These are phyloP conservation scores for Nannospalax galili DNA, from an alignment of 2,113 vertebrate species.

Conservation along the genomic window DNA sequence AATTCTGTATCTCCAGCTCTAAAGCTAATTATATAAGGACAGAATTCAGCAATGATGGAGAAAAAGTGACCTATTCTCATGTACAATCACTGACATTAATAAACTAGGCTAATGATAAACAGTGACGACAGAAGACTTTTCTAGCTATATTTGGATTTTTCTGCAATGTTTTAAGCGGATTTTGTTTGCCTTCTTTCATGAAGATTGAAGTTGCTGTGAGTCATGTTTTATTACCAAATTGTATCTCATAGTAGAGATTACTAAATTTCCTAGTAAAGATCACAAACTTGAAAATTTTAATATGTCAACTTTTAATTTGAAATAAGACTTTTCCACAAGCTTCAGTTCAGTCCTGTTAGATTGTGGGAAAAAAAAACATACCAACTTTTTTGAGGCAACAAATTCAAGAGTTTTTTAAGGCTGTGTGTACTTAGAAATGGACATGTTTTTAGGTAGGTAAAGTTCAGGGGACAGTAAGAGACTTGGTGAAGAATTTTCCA, in stretches of 20 bases:
- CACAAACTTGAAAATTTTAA: neutral
- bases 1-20: neutral
- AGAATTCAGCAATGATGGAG: neutral
- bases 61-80: neutral
- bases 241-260: neutral
- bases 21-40: neutral
- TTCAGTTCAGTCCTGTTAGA: neutral
- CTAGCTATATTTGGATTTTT: neutral
- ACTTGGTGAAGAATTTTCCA: conserved; percentile 50
- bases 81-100: neutral
- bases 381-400: conserved; percentile 12
- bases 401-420: conserved; percentile 15
- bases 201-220: neutral
- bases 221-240: conserved; percentile 11
- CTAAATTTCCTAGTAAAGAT: neutral
- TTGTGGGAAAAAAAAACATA: conserved; percentile 15
- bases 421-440: conserved; percentile 47
- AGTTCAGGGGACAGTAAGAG: conserved; percentile 16
- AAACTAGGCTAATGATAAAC: neutral
- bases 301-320: neutral
- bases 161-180: neutral
- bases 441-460: conserved; percentile 45
- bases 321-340: neutral
- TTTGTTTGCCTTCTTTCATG: neutral
- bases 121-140: neutral